Percentiles rank a stretch among this genome's conserved stretches.
Conservation (phyloP, 2,113 vertebrate species). For the Halcyon malimbica region DNA sequence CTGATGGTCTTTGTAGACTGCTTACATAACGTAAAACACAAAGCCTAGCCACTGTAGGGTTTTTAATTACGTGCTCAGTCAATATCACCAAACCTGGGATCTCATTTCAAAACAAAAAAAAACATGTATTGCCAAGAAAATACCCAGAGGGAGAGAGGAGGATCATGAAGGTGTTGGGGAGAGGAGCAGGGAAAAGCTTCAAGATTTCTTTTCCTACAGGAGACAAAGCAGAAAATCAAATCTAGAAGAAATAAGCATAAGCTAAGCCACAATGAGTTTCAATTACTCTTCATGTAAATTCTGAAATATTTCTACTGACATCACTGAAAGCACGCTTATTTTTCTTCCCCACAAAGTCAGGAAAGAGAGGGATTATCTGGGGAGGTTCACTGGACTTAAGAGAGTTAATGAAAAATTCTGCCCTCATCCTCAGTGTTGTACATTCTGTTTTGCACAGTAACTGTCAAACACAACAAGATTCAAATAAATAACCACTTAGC, state of each 20-base stretch:
- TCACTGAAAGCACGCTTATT: neutral
- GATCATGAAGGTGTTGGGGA: neutral
- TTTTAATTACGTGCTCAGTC: neutral
- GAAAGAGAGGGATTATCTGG: neutral
- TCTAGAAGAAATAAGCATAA: neutral
- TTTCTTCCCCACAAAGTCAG: neutral
- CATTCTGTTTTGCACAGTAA: neutral
- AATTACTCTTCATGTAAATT: neutral
- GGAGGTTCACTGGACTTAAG: neutral
- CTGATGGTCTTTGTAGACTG: neutral
- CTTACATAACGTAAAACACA: neutral
- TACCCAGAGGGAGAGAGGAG: neutral
- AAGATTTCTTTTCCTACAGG: neutral
- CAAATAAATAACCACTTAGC: neutral
- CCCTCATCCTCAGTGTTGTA: neutral
- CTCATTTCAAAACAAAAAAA: neutral
- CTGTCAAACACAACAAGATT: neutral
- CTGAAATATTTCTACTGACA: neutral
- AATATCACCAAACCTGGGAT: neutral
- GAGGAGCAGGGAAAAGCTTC: neutral
- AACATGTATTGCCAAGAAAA: neutral
- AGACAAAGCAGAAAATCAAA: neutral
- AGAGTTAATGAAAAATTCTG: neutral
- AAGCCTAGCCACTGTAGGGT: neutral
- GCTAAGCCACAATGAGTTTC: neutral